Conservation (phyloP, 2,888 invertebrate species). For the Anaspis maculata region DNA sequence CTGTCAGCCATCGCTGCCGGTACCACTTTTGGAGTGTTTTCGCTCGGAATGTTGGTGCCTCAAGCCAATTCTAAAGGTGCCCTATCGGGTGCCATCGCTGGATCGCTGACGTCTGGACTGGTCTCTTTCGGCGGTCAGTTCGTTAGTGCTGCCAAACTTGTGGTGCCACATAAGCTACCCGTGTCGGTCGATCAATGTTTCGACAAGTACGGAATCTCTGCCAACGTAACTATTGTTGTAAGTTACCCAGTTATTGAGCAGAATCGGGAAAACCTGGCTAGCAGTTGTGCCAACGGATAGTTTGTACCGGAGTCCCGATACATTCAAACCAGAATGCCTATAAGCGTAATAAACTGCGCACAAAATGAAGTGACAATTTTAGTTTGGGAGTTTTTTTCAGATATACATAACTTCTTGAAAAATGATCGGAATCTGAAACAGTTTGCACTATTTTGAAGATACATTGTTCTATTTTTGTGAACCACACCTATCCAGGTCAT, state of each 20-base stretch:
- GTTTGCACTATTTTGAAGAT: no score
- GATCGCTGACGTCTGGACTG: conserved; percentile 54
- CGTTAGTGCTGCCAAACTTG: conserved; percentile 51
- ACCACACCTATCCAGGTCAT: no score
- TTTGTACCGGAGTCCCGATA: no score
- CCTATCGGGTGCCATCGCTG: conserved; percentile 51
- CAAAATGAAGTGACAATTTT: no score
- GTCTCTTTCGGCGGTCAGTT: conserved; percentile 61
- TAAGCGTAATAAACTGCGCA: no score
- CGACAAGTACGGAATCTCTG: conserved; percentile 25
- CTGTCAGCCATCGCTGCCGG: conserved; percentile 78
- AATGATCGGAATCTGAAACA: no score
- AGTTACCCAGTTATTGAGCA: conserved; percentile 6
- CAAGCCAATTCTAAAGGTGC: conserved; percentile 67
- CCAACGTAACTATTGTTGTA: conserved; percentile 39
- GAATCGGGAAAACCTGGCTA: no score
- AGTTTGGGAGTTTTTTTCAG: no score
- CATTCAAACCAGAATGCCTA: conserved; percentile 1
- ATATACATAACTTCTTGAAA: no score
- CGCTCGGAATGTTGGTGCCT: conserved; percentile 73
- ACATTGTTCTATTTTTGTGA: no score
- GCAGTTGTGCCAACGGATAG: no score
- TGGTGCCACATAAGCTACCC: conserved; percentile 50
- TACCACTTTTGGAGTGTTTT: conserved; percentile 75
- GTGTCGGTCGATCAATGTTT: conserved; percentile 44